Evolutionary conservation across 2,113 vertebrate species (phyloP).

Genomic region (Notothenia coriiceps): DNA sequence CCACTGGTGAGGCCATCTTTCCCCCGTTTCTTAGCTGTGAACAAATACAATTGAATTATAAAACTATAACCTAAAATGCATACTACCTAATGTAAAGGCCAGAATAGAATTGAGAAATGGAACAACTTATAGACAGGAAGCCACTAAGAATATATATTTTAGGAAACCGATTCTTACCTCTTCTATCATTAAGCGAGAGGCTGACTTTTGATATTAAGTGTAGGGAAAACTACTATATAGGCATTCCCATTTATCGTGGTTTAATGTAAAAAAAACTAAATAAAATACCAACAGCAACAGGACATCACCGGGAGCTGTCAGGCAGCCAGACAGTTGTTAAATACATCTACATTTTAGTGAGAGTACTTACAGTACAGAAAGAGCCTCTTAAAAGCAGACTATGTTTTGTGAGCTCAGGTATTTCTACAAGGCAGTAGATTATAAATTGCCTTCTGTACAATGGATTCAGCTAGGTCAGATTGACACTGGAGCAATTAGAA

Average conservation of each 20-base stretch:
- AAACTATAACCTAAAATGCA: no score
- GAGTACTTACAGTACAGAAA: neutral
- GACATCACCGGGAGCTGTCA: neutral
- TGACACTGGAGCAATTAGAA: neutral
- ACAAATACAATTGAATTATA: neutral
- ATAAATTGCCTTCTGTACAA: neutral
- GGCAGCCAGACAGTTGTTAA: neutral
- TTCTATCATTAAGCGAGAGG: neutral
- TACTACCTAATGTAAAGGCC: neutral
- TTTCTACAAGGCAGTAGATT: neutral
- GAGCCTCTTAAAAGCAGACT: neutral
- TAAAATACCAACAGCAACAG: neutral
- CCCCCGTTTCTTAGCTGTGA: neutral
- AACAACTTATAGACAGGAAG: neutral
- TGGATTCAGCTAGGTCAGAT: neutral
- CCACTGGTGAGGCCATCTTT: constrained; percentile 80
- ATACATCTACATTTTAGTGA: neutral
- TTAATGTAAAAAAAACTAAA: neutral
- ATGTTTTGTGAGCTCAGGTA: neutral
- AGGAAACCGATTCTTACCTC: neutral
- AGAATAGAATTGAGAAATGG: neutral
- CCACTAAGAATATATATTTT: neutral
- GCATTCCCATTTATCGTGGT: neutral
- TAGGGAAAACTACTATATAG: neutral
- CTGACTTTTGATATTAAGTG: neutral